phyloP scores from a whole-genome alignment of 2,113 vertebrate species.

The Hiodon tergisus region DNA sequence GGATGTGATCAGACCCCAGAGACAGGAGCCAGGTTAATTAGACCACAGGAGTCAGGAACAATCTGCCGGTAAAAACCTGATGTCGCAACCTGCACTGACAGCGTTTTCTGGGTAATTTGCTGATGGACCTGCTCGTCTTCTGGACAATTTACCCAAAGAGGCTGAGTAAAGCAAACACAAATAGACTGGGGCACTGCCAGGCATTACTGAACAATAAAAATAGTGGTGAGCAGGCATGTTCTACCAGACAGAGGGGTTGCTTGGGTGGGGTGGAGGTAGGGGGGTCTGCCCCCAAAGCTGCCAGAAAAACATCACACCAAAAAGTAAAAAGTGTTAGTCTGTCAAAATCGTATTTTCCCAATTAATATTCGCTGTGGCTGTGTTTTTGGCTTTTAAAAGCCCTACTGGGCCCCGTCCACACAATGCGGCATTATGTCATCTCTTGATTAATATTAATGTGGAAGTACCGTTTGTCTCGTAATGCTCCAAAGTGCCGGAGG shows the following conservation, averaged over 20 bases:
- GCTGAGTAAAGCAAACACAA: slow-evolving; percentile 66
- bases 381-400: background rate
- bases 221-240: background rate
- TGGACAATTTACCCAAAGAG: slow-evolving; percentile 79
- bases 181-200: slow-evolving; percentile 50
- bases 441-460: slow-evolving; percentile 5
- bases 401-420: background rate
- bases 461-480: slow-evolving; percentile 15
- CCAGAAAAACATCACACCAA: background rate
- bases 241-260: background rate
- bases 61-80: slow-evolving; percentile 37
- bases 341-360: background rate
- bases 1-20: slow-evolving; percentile 40
- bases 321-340: slow-evolving; percentile 9
- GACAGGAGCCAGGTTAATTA: slow-evolving; percentile 63
- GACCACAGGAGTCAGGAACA: slow-evolving; percentile 54
- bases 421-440: background rate
- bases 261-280: background rate
- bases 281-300: background rate
- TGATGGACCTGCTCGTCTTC: slow-evolving; percentile 74
- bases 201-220: slow-evolving; percentile 36
- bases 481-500: slow-evolving; percentile 8
- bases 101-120: slow-evolving; percentile 84
- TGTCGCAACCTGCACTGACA: slow-evolving; percentile 57
- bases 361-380: background rate